Conservation (phyloP, 2,888 invertebrate genomes). For the Drosophila formosana region DNA sequence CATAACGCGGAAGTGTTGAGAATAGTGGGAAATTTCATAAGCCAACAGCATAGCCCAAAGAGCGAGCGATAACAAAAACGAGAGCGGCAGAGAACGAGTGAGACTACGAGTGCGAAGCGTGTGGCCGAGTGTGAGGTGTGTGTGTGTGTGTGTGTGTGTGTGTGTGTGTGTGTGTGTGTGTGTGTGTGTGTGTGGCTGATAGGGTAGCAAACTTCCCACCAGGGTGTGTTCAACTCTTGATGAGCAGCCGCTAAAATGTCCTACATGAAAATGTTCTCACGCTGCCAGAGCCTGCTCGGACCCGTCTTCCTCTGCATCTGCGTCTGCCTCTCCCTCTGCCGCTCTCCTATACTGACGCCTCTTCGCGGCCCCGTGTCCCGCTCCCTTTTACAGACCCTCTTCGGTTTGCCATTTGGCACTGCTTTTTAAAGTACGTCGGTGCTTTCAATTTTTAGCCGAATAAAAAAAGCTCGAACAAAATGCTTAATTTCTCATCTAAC, state of each 20-base stretch:
- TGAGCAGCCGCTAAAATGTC: constrained; percentile 74
- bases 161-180: constrained; percentile 17
- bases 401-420: constrained; percentile 44
- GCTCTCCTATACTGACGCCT: constrained; percentile 3
- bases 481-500: constrained; percentile 65
- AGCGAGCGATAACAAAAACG: neutral
- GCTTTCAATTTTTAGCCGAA: constrained; percentile 55
- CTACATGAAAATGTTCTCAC: constrained; percentile 80
- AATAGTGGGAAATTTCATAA: constrained; percentile 77
- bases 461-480: constrained; percentile 30
- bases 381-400: constrained; percentile 2
- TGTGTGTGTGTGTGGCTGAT: constrained; percentile 40
- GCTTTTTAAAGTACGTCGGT: constrained; percentile 54
- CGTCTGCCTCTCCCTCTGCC: constrained; percentile 3
- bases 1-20: constrained; percentile 63
- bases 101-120: constrained; percentile 29
- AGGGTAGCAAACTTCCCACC: constrained; percentile 78
- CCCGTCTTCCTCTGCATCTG: constrained; percentile 6
- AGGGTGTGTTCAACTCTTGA: constrained; percentile 81
- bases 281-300: constrained; percentile 58
- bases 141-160: constrained; percentile 15
- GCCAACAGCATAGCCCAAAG: constrained; percentile 9
- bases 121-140: constrained; percentile 7
- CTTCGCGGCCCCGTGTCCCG: neutral
- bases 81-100: constrained; percentile 1